Evolutionary conservation across 2,888 invertebrate species (phyloP), one percentile per base, ranked within the genome.

Genomic region (Phaonia tiefii): DNA sequence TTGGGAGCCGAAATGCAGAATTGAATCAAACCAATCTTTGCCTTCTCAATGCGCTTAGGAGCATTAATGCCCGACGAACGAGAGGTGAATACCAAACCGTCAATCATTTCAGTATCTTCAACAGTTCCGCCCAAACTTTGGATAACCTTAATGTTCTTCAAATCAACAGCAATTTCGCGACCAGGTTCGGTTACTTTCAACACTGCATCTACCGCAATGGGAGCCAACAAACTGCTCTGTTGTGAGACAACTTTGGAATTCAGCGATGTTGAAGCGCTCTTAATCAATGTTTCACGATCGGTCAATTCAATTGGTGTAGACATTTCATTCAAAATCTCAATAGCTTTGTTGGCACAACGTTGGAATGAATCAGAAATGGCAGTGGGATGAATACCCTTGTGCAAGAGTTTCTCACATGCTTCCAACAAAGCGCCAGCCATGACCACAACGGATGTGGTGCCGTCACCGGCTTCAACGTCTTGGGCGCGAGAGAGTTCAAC

Each of bases 1-100:
- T 99, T 99, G 7, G 99, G 99, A 70, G 99, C 97, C 13, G 99
- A 99, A 90, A 99, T 97, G 90, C 99, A 99, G 91, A 99, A 99
- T 91, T 99, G 99, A 85, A 99, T 99, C 15, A 99, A 94, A 79
- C 97, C 99, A 91, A 99, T 98, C 92, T 98, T 99, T 5, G 99
- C 99, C 90, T 99, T 99, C 90, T 99, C 99, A 78, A 99, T 93
- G 85, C 96, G 94, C 87, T 95, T 96, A 0, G 99, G 98, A 0
- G 98, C 99, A 88, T 97, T 98, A 22, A 95, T 94, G 86, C 98
- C 97, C 70, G 96, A 93, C 0, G 97, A 93, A 87, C 95, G 96
- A 88, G 97, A 97, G 11, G 97, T 95, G 86, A 99, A 96, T 2
- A 99, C 96, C 63, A 99, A 93, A n/a, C 99, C 99, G 73, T 97